phyloP scores from a whole-genome alignment of 2,888 invertebrate genomes.

The Clusia tigrina region DNA sequence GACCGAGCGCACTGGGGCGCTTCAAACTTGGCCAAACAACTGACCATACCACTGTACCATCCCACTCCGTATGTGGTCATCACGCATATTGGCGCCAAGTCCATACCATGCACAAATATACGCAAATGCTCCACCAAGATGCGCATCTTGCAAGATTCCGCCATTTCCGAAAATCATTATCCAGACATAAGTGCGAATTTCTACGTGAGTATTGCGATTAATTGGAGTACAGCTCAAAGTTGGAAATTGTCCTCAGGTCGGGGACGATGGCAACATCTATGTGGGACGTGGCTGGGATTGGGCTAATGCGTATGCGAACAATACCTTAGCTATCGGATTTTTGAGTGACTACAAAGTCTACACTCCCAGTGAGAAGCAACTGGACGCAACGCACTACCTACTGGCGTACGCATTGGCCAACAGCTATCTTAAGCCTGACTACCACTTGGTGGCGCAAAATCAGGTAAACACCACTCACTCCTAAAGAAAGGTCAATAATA shows the following conservation, averaged over 20 bases:
- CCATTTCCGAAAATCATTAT: slow-evolving; percentile 61
- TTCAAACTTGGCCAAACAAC: slow-evolving; percentile 45
- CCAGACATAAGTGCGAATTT: slow-evolving; percentile 65
- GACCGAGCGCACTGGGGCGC: slow-evolving; percentile 63
- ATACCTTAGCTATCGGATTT: slow-evolving; percentile 65
- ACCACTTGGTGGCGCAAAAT: slow-evolving; percentile 67
- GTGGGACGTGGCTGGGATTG: slow-evolving; percentile 67
- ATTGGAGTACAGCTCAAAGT: slow-evolving; percentile 3
- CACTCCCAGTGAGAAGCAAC: slow-evolving; percentile 61
- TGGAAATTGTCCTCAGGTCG: slow-evolving; percentile 54
- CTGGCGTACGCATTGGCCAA: slow-evolving; percentile 64
- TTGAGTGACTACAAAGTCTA: slow-evolving; percentile 66
- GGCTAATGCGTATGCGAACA: slow-evolving; percentile 67
- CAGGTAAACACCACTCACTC: slow-evolving; percentile 62
- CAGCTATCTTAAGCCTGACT: slow-evolving; percentile 63
- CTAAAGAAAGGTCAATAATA: too few species aligned
- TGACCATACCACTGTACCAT: slow-evolving; percentile 49
- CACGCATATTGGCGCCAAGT: slow-evolving; percentile 67
- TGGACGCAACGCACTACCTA: slow-evolving; percentile 64
- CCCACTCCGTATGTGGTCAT: slow-evolving; percentile 66
- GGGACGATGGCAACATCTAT: slow-evolving; percentile 68
- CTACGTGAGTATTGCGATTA: slow-evolving; percentile 52
- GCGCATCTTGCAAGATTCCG: slow-evolving; percentile 65
- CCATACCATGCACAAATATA: slow-evolving; percentile 61
- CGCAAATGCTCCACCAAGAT: slow-evolving; percentile 64